Percentiles rank a stretch among this genome's conserved stretches.
These are phyloP conservation scores for Polia nebulosa DNA, from an alignment of 2,888 invertebrate species.

Conservation along the genomic window DNA sequence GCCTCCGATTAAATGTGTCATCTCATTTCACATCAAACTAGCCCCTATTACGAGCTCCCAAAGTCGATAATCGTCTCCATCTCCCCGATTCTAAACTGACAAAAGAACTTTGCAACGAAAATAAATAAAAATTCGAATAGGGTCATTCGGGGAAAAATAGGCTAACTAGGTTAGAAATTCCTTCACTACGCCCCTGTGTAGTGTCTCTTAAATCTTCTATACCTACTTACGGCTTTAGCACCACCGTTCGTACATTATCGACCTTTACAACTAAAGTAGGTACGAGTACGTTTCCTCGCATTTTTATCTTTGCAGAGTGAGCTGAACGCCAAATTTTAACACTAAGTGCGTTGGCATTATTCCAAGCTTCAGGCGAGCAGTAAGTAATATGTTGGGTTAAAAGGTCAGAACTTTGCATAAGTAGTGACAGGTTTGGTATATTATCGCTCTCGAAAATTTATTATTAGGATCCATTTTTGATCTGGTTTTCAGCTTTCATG, in stretches of 20 bases:
- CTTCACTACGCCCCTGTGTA: constrained; percentile 39
- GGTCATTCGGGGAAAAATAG: constrained; percentile 53
- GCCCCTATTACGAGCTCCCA: constrained; percentile 22
- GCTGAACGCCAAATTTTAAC: constrained; percentile 61
- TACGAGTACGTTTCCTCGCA: constrained; percentile 49
- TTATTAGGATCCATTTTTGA: constrained; percentile 42
- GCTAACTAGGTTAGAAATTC: constrained; percentile 59
- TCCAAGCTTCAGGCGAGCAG: constrained; percentile 54
- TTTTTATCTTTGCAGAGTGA: constrained; percentile 56
- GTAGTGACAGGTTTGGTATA: constrained; percentile 56
- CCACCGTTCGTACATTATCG: constrained; percentile 44
- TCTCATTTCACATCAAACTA: constrained; percentile 28
- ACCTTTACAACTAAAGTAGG: constrained; percentile 56
- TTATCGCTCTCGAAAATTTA: constrained; percentile 40
- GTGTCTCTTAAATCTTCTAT: constrained; percentile 50
- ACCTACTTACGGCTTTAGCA: constrained; percentile 32
- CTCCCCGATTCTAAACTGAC: constrained; percentile 54
- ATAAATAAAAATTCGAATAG: constrained; percentile 62
- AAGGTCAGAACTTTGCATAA: constrained; percentile 61
- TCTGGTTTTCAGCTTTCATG: constrained; percentile 29
- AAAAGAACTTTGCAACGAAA: constrained; percentile 58
- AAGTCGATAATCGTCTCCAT: constrained; percentile 36
- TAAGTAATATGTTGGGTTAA: constrained; percentile 60
- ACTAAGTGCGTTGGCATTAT: constrained; percentile 61
- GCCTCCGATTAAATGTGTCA: constrained; percentile 52